Base-by-base conservation (phyloP, 2,797 vertebrate genomes). In the Pelodytes ibericus region DNA sequence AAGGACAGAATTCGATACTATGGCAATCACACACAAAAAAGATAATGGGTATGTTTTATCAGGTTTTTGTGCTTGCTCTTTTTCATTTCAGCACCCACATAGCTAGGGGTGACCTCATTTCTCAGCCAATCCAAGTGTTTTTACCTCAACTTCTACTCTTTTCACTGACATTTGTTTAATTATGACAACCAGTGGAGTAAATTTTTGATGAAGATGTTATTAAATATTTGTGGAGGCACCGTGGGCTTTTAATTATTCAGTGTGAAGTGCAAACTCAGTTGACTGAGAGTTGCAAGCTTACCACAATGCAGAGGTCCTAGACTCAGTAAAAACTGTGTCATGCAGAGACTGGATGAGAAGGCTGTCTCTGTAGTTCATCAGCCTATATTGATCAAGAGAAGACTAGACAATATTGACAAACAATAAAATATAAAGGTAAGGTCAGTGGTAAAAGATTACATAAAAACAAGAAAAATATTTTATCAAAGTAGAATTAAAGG, bases 201-300 rank as follows among this genome's bases (percentile, higher is more conserved):
- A 75, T 75, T 75, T 75, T 75, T 75, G 64, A 75, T 75, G 64
- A 75, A 69, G 73, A 75, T 68, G 74, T 69, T 75, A 75, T 75
- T 75, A 75, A 75, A 75, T 75, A 69, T 75, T 75, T 69, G 74
- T 75, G 74, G 57, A 29, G 4, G 74, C 65, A 69, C 65, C 22
- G 11, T 75, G 57, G 47, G 58, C n/a, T 62, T 75, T 75, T 60
- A 62, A 75, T 75, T 61, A 75, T 75, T 75, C 44, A 75, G 16
- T 24, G 10, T 68, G 57, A 62, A 75, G 57, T 69, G 44, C 58
- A 69, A 67, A 67, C 33, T 31, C 62, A 67, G 26, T 66, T 74
- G 36, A 74, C 41, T 65, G 13, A 47, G 51, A 59, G 15, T 49
- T 59, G 3, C 62, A 59, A 51, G 11, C 39, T 20, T 51, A 57